Base-by-base conservation (phyloP, 2,888 invertebrate species). In the Ophion costatus region DNA sequence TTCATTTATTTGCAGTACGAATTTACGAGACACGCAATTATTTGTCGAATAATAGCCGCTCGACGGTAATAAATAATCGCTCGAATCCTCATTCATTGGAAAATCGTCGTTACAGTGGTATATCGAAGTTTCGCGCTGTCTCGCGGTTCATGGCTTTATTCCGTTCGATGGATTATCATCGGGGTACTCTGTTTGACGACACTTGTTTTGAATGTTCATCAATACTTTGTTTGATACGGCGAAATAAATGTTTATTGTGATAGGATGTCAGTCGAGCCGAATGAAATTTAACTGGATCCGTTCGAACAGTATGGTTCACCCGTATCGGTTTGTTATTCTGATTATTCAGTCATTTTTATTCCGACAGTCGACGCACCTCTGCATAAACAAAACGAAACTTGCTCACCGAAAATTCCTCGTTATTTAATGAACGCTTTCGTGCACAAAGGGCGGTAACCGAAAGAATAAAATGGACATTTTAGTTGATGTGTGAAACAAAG, bases 11-110 rank as follows among this genome's bases (percentile, higher is more conserved):
- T 73, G 51, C 33, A 66, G 33, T 70, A 64, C 59, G 11, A 33
- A 38, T 78, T 67, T 82, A 33, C 57, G 59, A 74, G 24, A 74
- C 45, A 20, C 24, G 63, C 75, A 42, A 77, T 71, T 66, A 77
- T 82, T 51, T 51, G 3, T 24, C 22, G 77, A 61, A 73, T 63
- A 67, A 82, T 74, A 51, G 24, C 29, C 11, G 42, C 45, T 22
- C 45, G 22, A 45, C 24, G 63, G 45, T 57, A 78, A 38, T 51
- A 70, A 75, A 78, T 81, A 78, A 77, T 81, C 56, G 45, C 61
- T 75, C 33, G 77, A 64, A 59, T 78, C 75, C 51, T 67, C 73
- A 67, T 67, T 22, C 51, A 76, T 76, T 2, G 64, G 11, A 22
- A 74, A 74, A 63, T 45, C 17, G 11, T 3, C 14, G 10, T 74